Evolutionary conservation across 2,113 vertebrate genomes (phyloP), one percentile per base, ranked within the genome.

Genomic region (Elanus axillaris): DNA sequence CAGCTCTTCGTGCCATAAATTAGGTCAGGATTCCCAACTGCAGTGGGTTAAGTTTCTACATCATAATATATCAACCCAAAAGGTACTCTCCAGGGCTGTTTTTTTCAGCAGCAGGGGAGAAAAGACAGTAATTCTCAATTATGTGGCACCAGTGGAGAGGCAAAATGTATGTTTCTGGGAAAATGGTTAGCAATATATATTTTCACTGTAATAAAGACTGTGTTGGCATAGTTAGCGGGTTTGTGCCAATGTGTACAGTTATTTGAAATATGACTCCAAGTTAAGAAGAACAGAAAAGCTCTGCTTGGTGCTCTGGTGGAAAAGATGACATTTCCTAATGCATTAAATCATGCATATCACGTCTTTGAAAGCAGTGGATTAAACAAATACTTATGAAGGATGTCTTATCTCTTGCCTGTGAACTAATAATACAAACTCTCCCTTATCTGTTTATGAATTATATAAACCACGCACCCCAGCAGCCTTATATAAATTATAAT

Each of bases 311-410:
- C 75, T 93, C 69, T 82, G 60, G 73, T 90, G 73, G 71, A 86
- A 94, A 82, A 96, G 87, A 94, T 96, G 95, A 71, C 66, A 66
- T 95, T 95, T 83, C 91, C 92, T 91, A 93, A 94, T 76, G 43
- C 4, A 14, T 80, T 90, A 94, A 96, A 94, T 95, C 94, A 92
- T 76, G 78, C 20, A 0, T 66, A 50, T 89, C 95, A 79, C 3
- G 2, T 60, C 88, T 91, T 90, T 76, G 84, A 74, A 94, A 94
- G 96, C 79, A 59, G 73, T 26, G 71, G 87, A 94, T 97, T 95
- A 95, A 97, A 91, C 86, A 91, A 92, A 74, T 93, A 63, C 87
- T 93, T 85, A 76, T 27, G 67, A 94, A 76, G 74, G 42, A 62
- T 91, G 78, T 80, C 76, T 96, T 96, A 89, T 94, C 93, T 93